Evolutionary conservation across 1,140 invertebrate genomes (phyloP).

Genomic region (Leptinotarsa defecta): DNA sequence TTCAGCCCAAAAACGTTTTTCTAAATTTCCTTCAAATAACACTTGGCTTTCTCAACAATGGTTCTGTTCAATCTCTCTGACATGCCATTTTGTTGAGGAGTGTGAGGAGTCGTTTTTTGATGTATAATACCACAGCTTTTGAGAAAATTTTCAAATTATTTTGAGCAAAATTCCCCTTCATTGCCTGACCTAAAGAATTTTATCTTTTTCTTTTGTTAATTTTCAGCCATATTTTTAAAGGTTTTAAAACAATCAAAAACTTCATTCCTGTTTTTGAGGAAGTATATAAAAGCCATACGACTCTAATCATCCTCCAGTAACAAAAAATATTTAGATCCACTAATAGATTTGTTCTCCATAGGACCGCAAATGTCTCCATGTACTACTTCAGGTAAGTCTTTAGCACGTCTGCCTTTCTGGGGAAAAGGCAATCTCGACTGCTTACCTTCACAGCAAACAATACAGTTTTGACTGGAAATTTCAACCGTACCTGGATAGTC

Average conservation of each 20-base stretch:
- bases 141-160: slow-evolving; percentile 44
- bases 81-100: slow-evolving; percentile 57
- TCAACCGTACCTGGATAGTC: too few relatives aligned
- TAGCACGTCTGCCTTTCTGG: too few relatives aligned
- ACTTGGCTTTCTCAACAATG: slow-evolving; percentile 53
- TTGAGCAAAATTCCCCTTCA: slow-evolving; percentile 44
- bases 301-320: slow-evolving; percentile 55
- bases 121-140: slow-evolving; percentile 42
- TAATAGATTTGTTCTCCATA: slow-evolving; percentile 43
- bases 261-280: slow-evolving; percentile 51
- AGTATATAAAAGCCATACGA: slow-evolving; percentile 45
- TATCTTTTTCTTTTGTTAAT: slow-evolving; percentile 46
- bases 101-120: slow-evolving; percentile 48
- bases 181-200: slow-evolving; percentile 47
- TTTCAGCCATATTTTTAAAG: slow-evolving; percentile 38
- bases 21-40: slow-evolving; percentile 51
- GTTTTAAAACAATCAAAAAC: slow-evolving; percentile 24
- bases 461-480: too few relatives aligned
- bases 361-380: too few relatives aligned
- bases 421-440: too few relatives aligned
- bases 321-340: slow-evolving; percentile 54
- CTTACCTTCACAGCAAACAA: too few relatives aligned
- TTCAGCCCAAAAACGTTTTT: slow-evolving; percentile 56
- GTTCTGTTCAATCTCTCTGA: slow-evolving; percentile 55
- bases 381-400: too few relatives aligned